Evolutionary conservation across 1,140 invertebrate species (phyloP), one percentile per base, ranked within the genome.

Genomic region (Dufourea novaeangliae): DNA sequence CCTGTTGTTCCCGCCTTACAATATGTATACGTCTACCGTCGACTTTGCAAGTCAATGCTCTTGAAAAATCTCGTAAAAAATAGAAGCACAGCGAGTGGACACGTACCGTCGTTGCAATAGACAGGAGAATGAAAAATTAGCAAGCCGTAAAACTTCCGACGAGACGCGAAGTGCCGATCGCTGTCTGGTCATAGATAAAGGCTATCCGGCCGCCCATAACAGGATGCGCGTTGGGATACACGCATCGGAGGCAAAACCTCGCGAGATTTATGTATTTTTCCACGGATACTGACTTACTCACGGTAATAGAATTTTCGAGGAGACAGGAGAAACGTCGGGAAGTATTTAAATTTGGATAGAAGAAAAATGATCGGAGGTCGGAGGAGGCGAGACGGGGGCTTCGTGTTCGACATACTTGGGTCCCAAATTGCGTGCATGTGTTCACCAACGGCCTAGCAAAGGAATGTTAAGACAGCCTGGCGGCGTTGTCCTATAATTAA

Each of bases 91-190:
- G 17, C 14, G 29, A 59, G 6, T 20, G 29, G 56, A 59, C 46
- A 50, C 32, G 34, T 62, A n/a, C 59, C 59, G 37, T n/a, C n/a
- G 2, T 25, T 62, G 59, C 59, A 37, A 39, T 39, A 11, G 59
- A 62, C 59, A 62, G 59, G n/a, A 3, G 59, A 62, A n/a, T 62
- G 59, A 62, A 39, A 62, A 37, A 62, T 39, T 61, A 32, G n/a
- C 54, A 32, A 14, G 14, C n/a, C 34, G 34, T 39, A 61, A 61
- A 39, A 62, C 59, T 25, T 3, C 25, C 59, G 11, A 25, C 59
- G 59, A 14, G 11, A 50, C 46, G 46, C 46, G 46, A n/a, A 5
- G 46, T 50, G n/a, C 46, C 46, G 20, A n/a, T 50, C n/a, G n/a
- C n/a, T n/a, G n/a, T n/a, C n/a, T n/a, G n/a, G n/a, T n/a, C n/a